phyloP scores from a whole-genome alignment of 2,888 invertebrate species.

The Mimas tiliae region DNA sequence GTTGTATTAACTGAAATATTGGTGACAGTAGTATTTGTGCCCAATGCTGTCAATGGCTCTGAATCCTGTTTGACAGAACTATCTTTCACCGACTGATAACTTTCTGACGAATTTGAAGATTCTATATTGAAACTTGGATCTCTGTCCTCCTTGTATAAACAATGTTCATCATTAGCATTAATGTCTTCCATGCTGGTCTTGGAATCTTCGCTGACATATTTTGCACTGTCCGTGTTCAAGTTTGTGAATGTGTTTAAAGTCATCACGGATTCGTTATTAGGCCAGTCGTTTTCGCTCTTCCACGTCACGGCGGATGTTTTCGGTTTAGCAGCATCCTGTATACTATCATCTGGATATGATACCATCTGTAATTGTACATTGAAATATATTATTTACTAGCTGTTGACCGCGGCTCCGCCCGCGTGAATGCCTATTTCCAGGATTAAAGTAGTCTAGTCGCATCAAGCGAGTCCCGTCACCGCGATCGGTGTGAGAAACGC shows the following conservation, averaged over 20 bases:
- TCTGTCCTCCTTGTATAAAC: constrained; percentile 77
- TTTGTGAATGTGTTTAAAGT: constrained; percentile 70
- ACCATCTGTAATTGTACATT: constrained; percentile 57
- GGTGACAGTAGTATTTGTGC: constrained; percentile 61
- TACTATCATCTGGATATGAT: constrained; percentile 75
- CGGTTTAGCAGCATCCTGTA: constrained; percentile 77
- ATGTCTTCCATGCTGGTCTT: constrained; percentile 79
- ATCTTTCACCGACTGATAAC: constrained; percentile 79
- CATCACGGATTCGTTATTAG: constrained; percentile 69
- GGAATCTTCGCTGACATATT: constrained; percentile 78
- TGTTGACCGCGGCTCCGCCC: no score
- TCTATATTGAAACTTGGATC: constrained; percentile 81
- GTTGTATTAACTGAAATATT: constrained; percentile 65
- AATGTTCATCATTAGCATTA: constrained; percentile 77
- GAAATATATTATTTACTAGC: background rate
- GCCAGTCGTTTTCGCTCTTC: constrained; percentile 75
- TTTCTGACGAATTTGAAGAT: constrained; percentile 79
- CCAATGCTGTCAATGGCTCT: constrained; percentile 60
- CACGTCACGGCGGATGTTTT: constrained; percentile 76
- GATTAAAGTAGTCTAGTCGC: no score
- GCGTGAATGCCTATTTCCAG: no score
- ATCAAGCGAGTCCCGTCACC: no score
- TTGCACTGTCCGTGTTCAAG: constrained; percentile 64
- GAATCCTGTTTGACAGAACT: constrained; percentile 65
- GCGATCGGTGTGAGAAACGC: no score